Evolutionary conservation across 2,797 vertebrate genomes (phyloP), one percentile per base, ranked within the genome.

Genomic region (Loris lydekkerianus): DNA sequence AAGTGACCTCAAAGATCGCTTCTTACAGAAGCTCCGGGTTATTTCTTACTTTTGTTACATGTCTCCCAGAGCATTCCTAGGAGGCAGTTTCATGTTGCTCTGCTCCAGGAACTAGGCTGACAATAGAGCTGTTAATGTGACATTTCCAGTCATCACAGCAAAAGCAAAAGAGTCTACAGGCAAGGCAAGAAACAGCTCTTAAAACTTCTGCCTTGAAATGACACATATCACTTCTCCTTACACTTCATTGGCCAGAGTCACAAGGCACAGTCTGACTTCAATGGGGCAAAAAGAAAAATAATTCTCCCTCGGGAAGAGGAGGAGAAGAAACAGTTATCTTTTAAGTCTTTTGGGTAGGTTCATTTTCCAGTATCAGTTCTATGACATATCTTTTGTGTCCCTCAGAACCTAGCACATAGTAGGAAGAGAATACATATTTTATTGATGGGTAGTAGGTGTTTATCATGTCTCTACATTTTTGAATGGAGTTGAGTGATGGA

Each of bases 391-490:
- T 93, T 81, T 72, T 75, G 15, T 23, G 31, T 67, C 20, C 76
- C 65, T 69, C 17, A 17, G 72, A 81, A 76, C 23, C 8, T 10
- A 94, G 81, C 89, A 94, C 91, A 63, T 78, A 97, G 93, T 96
- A 96, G 95, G 86, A 96, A 72, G 83, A 9, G 23, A 85, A 72
- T 53, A 58, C 18, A 0, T 72, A 86, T 63, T 95, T 84, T 84
- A 86, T 83, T 93, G 91, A 91, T 96, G 53, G 96, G 72, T 83
- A 89, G 86, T 87, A 93, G 75, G 70, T 82, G n/a, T 75, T 96
- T 53, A 58, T 58, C 43, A 75, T 43, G 63, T 87, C 85, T 91
- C 37, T 89, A n/a, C 46, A 15, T 92, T 96, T 96, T 87, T 92
- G 76, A 89, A 73, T 63, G 92, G 88, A 29, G 20, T 20, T 78